Base-by-base conservation (phyloP, 2,888 invertebrate genomes). In the Aleiodes alternator region DNA sequence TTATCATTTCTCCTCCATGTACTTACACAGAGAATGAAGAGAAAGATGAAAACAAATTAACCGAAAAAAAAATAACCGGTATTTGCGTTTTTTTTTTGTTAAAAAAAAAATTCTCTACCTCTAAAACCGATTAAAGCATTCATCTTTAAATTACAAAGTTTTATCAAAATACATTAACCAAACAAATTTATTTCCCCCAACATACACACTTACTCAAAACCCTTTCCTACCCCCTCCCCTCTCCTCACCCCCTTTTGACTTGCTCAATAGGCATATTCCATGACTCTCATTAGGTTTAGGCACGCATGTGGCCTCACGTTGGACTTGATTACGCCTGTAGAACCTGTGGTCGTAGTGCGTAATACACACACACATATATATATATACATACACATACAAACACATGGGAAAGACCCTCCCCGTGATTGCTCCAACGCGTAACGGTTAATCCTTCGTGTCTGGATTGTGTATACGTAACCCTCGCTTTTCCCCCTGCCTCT, bases 401-500 rank as follows among this genome's bases (percentile, higher is more conserved):
- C 29, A 66, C 56, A 64, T 34, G 61, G 31, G 12, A 29, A n/a
- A 51, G 50, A 68, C 51, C 51, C 29, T 51, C 51, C 50, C 57
- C 14, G 71, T 71, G 59, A 71, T 68, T 68, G 68, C 31, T 68
- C 23, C n/a, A 68, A 68, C 51, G 51, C 51, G 51, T 69, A 69
- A 69, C 69, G 53, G 69, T 69, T 69, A 56, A 71, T 71, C 71
- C 57, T 71, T 29, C 57, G 57, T 71, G 71, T 57, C 48, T 43
- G 59, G 23, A 31, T 56, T 56, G 48, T 70, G 43, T 59, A 64
- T 23, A 55, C 68, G 12, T 31, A 68, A 68, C 50, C 68, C 14
- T n/a, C 16, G 53, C 6, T 53, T 14, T 5, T 11, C 43, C 2
- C 2, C 43, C 43, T 43, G 8, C 3, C 43, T 43, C 43, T 43